Evolutionary conservation across 2,888 invertebrate genomes (phyloP).

Genomic region (Petrolisthes manimaculis): DNA sequence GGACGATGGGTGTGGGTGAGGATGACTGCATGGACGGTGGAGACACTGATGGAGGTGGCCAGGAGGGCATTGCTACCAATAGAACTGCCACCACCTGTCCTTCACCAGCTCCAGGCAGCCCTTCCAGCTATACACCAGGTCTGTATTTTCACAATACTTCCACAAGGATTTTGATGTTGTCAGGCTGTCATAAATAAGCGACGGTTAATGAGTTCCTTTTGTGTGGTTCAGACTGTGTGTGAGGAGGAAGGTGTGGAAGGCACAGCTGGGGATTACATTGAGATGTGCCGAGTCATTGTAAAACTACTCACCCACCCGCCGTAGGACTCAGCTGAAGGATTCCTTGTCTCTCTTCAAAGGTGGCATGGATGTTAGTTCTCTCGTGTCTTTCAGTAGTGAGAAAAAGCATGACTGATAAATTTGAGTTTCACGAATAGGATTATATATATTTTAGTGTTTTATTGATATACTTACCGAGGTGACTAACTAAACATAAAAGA

Average conservation of each 20-base stretch:
- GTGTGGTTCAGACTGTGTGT: slow-evolving; percentile 3
- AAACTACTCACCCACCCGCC: slow-evolving; percentile 29
- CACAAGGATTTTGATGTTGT: too few species aligned
- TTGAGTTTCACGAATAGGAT: not conserved
- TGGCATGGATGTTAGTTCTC: slow-evolving; percentile 55
- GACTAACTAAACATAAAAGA: not conserved
- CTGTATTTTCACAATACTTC: not conserved
- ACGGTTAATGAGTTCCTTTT: too few species aligned
- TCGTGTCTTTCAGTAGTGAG: not conserved
- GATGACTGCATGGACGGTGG: slow-evolving; percentile 35
- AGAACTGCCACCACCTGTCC: slow-evolving; percentile 45
- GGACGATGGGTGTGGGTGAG: slow-evolving; percentile 48
- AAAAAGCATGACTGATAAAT: not conserved
- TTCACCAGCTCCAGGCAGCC: too few species aligned
- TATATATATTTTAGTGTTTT: not conserved
- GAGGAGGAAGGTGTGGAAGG: slow-evolving; percentile 26
- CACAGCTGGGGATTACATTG: slow-evolving; percentile 45
- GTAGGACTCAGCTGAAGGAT: slow-evolving; percentile 45
- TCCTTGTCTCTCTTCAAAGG: slow-evolving; percentile 49
- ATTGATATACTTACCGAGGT: not conserved
- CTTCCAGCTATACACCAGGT: slow-evolving; percentile 52
- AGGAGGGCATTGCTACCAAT: slow-evolving; percentile 28
- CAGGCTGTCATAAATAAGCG: too few species aligned
- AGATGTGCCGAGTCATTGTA: slow-evolving; percentile 48
- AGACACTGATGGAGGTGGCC: slow-evolving; percentile 46